Evolutionary conservation across 2,113 vertebrate genomes (phyloP).

Genomic region (Coracopsis vasa): DNA sequence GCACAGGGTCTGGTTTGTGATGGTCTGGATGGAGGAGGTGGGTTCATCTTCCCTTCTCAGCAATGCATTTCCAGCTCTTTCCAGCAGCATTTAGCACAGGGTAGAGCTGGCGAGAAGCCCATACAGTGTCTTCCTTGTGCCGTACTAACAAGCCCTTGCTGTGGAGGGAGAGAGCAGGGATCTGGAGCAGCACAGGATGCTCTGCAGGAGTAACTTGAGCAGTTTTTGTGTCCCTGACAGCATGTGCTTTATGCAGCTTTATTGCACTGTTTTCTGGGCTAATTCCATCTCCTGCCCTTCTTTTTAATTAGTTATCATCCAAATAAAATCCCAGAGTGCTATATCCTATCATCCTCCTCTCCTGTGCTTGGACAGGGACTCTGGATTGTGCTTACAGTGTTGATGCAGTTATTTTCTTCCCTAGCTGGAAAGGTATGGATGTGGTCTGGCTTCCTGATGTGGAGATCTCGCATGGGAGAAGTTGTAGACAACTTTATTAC

Average conservation of each 20-base stretch:
- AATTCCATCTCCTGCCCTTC: background rate
- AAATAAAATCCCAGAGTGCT: background rate
- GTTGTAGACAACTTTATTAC: background rate
- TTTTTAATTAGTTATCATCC: background rate
- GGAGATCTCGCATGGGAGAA: background rate
- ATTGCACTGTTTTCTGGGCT: background rate
- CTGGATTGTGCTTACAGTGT: background rate
- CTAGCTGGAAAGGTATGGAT: background rate
- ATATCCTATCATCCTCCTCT: fast-evolving
- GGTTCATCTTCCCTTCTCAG: fast-evolving
- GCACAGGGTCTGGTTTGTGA: background rate
- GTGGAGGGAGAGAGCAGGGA: background rate
- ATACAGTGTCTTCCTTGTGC: background rate
- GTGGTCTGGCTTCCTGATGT: background rate
- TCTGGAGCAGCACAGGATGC: background rate
- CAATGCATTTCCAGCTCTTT: background rate
- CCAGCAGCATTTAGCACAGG: background rate
- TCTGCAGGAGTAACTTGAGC: fast-evolving
- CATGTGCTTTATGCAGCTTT: background rate
- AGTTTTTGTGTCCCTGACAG: background rate
- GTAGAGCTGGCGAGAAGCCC: background rate
- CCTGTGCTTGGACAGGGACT: background rate
- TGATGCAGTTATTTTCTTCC: background rate
- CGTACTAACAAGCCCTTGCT: fast-evolving
- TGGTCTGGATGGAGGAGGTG: background rate